These are phyloP conservation scores for Drosophila ironensis DNA, from an alignment of 1,140 invertebrate genomes.

Conservation along the genomic window DNA sequence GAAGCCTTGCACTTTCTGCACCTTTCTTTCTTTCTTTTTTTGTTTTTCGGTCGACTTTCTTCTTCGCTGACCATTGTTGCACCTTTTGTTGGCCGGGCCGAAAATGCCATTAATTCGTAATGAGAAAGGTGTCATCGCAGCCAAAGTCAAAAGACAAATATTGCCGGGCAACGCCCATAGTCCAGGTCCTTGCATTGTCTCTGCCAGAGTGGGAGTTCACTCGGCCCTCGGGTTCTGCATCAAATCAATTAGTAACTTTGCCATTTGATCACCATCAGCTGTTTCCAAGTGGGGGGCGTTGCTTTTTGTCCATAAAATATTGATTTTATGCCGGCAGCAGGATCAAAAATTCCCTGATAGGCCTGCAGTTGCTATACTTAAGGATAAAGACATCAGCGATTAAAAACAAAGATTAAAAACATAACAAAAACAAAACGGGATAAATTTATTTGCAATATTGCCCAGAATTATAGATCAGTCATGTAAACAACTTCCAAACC, in stretches of 20 bases:
- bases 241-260: conserved; percentile 73
- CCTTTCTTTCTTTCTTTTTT: conserved; percentile 5
- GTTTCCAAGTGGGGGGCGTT: conserved; percentile 54
- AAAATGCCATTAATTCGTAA: conserved; percentile 79
- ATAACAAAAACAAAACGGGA: not conserved
- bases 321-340: conserved; percentile 7
- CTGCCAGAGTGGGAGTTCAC: not conserved
- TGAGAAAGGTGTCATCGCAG: conserved; percentile 75
- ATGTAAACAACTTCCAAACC: too few relatives aligned
- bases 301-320: conserved; percentile 19
- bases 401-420: not conserved
- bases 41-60: conserved; percentile 40
- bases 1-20: conserved; percentile 35
- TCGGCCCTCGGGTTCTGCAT: conserved; percentile 69
- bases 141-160: conserved; percentile 78
- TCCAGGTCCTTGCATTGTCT: not conserved
- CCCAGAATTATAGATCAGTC: too few relatives aligned
- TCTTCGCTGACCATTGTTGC: conserved; percentile 39
- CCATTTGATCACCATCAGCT: conserved; percentile 43
- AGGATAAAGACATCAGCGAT: conserved; percentile 1
- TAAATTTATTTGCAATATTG: too few relatives aligned
- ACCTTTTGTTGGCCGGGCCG: conserved; percentile 23
- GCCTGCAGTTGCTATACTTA: not conserved
- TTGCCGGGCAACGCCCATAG: conserved; percentile 53
- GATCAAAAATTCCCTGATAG: conserved; percentile 1